Evolutionary conservation across 1,140 invertebrate species (phyloP).

Genomic region (Geopemphigus sp.): DNA sequence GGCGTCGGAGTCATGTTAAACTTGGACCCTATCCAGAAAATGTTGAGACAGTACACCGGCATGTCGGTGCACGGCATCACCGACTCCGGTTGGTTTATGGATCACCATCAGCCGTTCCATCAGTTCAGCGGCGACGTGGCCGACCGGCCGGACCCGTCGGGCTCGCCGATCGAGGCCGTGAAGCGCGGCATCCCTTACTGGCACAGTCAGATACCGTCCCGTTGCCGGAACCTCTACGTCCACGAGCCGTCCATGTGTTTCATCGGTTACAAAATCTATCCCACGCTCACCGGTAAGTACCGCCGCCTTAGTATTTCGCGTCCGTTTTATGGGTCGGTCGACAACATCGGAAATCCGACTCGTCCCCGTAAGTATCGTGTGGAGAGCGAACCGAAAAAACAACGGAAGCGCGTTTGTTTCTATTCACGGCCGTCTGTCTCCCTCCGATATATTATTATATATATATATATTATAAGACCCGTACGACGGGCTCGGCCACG

Average conservation of each 20-base stretch:
- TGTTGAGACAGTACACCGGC: constrained; percentile 60
- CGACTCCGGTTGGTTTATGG: constrained; percentile 93
- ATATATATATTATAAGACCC: not conserved
- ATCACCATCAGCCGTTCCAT: constrained; percentile 70
- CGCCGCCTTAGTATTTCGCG: no score
- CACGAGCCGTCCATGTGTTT: constrained; percentile 86
- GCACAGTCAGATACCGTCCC: constrained; percentile 74
- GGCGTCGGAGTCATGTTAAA: constrained; percentile 90
- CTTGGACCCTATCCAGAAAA: constrained; percentile 73
- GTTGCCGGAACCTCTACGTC: constrained; percentile 68
- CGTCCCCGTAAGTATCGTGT: no score
- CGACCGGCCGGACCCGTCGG: constrained; percentile 51
- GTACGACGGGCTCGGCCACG: no score
- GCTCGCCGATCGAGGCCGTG: constrained; percentile 65
- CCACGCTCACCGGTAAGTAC: constrained; percentile 72
- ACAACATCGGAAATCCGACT: no score
- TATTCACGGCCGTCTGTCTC: no score
- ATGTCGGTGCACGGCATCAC: constrained; percentile 64
- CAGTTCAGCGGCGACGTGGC: constrained; percentile 52
- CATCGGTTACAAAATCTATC: constrained; percentile 87
- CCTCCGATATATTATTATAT: no score
- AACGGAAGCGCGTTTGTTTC: no score
- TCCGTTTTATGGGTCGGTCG: not conserved
- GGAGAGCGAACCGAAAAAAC: no score
- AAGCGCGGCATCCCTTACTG: constrained; percentile 78